Base-by-base conservation (phyloP, 2,797 vertebrate species). In the Oceanodroma leucorhoa region DNA sequence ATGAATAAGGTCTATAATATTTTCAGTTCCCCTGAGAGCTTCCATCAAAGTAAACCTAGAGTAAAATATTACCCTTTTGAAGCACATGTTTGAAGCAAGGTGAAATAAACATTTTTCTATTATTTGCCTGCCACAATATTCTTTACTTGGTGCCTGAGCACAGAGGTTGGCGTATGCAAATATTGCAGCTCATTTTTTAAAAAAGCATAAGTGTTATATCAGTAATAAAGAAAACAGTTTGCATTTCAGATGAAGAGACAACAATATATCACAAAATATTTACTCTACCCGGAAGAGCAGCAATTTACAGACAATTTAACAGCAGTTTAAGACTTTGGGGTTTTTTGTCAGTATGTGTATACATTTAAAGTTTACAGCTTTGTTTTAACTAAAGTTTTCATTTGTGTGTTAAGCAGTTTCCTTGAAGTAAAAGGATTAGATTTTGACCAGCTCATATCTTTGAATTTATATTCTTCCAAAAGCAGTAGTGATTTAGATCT, bases 211-310 rank as follows among this genome's bases (percentile, higher is more conserved):
- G 13, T 50, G 45, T 67, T 77, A 6, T 71, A 61, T 48, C 50
- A 78, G n/a, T 81, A 76, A 78, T 76, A 90, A 88, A 85, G 93
- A 87, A 77, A 95, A 38, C 9, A 38, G 29, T 84, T 94, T 94
- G 61, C 51, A 88, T 94, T 90, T 82, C 66, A 87, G 83, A 83
- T 50, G 32, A 73, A 72, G 40, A 84, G 30, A 55, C 38, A 87
- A 58, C 30, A 60, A 27, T 36, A 21, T 43, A 77, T 65, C 53
- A 61, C 30, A 75, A 92, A 92, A 87, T 92, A 89, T 82, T 91
- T 93, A 62, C 24, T 87, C 19, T 70, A 34, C 71, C 29, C 57
- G 54, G 65, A 87, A 78, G 3, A 93, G 32, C 38, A 85, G 60
- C 24, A 50, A 36, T 93, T 95, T 85, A 60, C 29, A 79, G 78